A percentile compares a stretch with the other conserved stretches of the same genome.
These are phyloP conservation scores for Napeogenes sylphis DNA, from an alignment of 2,888 invertebrate species.

Conservation along the genomic window DNA sequence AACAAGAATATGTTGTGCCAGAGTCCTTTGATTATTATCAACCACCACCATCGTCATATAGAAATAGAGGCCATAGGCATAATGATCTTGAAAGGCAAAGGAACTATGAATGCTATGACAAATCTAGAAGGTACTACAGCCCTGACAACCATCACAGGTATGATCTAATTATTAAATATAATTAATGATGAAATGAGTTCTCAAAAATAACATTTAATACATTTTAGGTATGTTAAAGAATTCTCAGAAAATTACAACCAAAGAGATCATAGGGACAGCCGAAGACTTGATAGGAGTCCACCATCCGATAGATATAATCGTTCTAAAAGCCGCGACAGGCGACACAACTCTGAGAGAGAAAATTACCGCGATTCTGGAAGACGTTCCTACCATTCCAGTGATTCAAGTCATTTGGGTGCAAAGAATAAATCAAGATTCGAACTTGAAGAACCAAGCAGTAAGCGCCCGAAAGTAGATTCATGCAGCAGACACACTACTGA, in stretches of 20 bases:
- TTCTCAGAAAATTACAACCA: slow-evolving; percentile 34
- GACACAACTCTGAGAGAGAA: slow-evolving; percentile 35
- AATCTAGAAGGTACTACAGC: slow-evolving; percentile 40
- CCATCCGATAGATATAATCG: slow-evolving; percentile 40
- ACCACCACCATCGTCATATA: slow-evolving; percentile 21
- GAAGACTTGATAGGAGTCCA: slow-evolving; percentile 46
- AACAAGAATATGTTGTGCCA: slow-evolving; percentile 11
- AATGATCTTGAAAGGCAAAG: slow-evolving; percentile 39
- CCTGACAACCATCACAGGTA: slow-evolving; percentile 32
- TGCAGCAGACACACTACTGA: slow-evolving; percentile 20
- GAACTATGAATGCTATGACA: slow-evolving; percentile 43
- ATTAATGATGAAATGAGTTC: slow-evolving; percentile 26
- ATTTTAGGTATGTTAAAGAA: slow-evolving; percentile 14
- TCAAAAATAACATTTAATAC: slow-evolving; percentile 21
- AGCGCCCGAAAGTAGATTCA: slow-evolving; percentile 45
- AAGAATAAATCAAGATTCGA: slow-evolving; percentile 47
- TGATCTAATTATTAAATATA: too few species aligned
- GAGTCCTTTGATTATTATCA: slow-evolving; percentile 19
- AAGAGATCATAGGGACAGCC: slow-evolving; percentile 39
- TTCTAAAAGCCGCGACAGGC: slow-evolving; percentile 38
- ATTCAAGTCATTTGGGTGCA: slow-evolving; percentile 35
- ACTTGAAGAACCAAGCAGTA: slow-evolving; percentile 47
- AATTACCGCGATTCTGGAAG: slow-evolving; percentile 37
- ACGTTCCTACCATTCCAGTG: slow-evolving; percentile 24
- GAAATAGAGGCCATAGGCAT: slow-evolving; percentile 34